Evolutionary conservation across 2,797 vertebrate species (phyloP), one percentile per base, ranked within the genome.

Genomic region (Enteromius mattozi): DNA sequence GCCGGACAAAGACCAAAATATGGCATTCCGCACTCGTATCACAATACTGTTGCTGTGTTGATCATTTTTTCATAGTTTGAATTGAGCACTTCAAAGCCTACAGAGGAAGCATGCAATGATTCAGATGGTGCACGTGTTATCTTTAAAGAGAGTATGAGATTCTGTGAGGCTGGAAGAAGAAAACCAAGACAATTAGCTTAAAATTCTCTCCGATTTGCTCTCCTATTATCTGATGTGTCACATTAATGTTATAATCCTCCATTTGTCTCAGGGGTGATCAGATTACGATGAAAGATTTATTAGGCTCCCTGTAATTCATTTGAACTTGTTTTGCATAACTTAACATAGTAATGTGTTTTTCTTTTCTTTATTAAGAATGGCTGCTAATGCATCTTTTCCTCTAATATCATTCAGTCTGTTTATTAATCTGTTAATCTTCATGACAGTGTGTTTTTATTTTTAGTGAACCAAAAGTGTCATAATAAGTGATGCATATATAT

Each of bases 251-350:
- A 89, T 87, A 88, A 87, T 89, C 75, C 81, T 75, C 59, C 76
- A 80, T 81, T 87, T 87, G 72, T 87, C 90, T 93, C 88, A 88
- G 86, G 86, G 90, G 93, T 91, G 90, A 92, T 80, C 80, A 89
- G 82, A 86, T 92, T 93, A 90, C 0, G 70, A 94, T 93, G 91
- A 94, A 93, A 91, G 89, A 77, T 91, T 93, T 94, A 87, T 92
- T 93, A 91, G 88, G 93, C 59, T 92, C 86, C 87, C 68, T 74
- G 74, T 88, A 84, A 87, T 94, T 92, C 90, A 94, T 91, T 91
- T 89, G 84, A 92, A 92, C 92, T 93, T 94, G 92, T 94, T 95
- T 94, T 93, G 90, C 86, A 88, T 86, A 91, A 89, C 90, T 94
- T 94, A 93, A 88, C 92, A 94, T 93, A 94, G 92, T 92, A 93